phyloP scores from a whole-genome alignment of 2,888 invertebrate genomes.

The Coleophora flavipennella region DNA sequence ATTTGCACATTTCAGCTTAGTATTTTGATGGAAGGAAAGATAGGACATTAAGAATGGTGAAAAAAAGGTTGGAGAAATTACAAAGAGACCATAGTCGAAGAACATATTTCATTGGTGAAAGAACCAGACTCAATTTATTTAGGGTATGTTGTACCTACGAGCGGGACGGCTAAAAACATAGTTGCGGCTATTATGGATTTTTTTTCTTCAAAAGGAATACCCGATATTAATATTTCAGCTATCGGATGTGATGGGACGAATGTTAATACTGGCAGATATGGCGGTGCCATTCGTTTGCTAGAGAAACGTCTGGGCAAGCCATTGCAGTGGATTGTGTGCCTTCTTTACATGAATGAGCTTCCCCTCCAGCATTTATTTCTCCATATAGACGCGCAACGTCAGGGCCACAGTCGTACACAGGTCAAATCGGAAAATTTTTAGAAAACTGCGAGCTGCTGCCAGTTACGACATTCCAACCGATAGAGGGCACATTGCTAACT shows the following conservation, averaged over 20 bases:
- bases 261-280: constrained; percentile 15
- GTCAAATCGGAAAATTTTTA: constrained; percentile 20
- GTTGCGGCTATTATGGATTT: constrained; percentile 3
- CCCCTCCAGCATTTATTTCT: constrained; percentile 20
- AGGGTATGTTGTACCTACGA: constrained; percentile 5
- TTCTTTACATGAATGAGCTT: constrained; percentile 20
- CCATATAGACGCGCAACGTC: constrained; percentile 19
- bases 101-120: constrained; percentile 14
- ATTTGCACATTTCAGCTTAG: constrained; percentile 1
- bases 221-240: no score
- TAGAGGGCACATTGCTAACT: not conserved
- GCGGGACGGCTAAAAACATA: constrained; percentile 7
- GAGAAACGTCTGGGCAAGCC: constrained; percentile 15
- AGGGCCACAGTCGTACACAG: constrained; percentile 19
- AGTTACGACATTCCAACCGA: not conserved
- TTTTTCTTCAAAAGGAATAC: not conserved
- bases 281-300: constrained; percentile 16
- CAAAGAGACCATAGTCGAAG: constrained; percentile 6
- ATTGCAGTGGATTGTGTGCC: constrained; percentile 20
- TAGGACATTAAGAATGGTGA: constrained; percentile 9
- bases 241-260: constrained; percentile 12
- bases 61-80: constrained; percentile 9
- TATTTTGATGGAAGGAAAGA: constrained; percentile 17
- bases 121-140: constrained; percentile 14
- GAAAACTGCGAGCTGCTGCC: constrained; percentile 7